phyloP scores from a whole-genome alignment of 2,113 vertebrate species.

The Salvelinus alpinus region DNA sequence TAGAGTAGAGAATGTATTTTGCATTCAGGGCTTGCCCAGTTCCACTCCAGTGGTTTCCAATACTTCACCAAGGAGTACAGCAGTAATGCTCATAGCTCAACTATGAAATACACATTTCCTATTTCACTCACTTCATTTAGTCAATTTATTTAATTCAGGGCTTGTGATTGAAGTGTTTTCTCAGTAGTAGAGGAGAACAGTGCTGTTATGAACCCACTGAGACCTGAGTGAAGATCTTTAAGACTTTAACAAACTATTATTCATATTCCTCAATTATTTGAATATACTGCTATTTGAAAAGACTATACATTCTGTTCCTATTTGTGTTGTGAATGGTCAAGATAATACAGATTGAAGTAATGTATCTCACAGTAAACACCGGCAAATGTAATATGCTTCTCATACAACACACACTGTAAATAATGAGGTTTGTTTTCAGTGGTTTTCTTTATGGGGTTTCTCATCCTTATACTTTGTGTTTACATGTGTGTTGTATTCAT shows the following conservation, averaged over 20 bases:
- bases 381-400: no score
- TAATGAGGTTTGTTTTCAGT: no score
- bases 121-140: conserved; percentile 46
- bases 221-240: neutral
- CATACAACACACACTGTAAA: no score
- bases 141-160: conserved; percentile 16
- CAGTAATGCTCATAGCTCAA: conserved; percentile 55
- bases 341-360: neutral
- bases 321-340: neutral
- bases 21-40: conserved; percentile 60
- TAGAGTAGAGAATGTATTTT: conserved; percentile 59
- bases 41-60: conserved; percentile 65
- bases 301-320: neutral
- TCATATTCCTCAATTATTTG: neutral
- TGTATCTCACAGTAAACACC: no score
- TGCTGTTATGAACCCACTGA: neutral
- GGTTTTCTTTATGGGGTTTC: neutral
- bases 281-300: neutral
- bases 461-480: conserved; percentile 42
- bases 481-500: conserved; percentile 60
- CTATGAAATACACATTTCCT: conserved; percentile 59
- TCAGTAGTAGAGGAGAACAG: neutral
- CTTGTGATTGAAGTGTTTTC: neutral
- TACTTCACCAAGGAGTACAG: conserved; percentile 50
- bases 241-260: neutral